Evolutionary conservation across 2,113 vertebrate species (phyloP).

Genomic region (Tautogolabrus adspersus): DNA sequence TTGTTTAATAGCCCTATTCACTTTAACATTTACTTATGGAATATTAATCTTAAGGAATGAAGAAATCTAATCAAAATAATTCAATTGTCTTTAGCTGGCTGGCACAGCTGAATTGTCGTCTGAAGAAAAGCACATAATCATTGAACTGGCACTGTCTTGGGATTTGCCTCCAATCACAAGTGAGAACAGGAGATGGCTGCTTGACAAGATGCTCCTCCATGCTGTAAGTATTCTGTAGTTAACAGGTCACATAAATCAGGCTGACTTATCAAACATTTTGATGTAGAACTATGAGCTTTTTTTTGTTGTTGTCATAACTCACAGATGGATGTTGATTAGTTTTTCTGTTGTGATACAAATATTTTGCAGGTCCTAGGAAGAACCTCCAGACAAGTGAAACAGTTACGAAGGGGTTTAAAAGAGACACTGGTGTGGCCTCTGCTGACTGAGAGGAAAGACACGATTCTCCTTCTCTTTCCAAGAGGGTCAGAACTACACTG

Average conservation of each 20-base stretch:
- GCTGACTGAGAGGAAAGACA: not conserved
- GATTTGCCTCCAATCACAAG: not conserved
- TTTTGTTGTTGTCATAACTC: too few relatives aligned
- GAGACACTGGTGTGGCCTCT: constrained; percentile 4
- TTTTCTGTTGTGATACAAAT: constrained; percentile 3
- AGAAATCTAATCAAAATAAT: too few relatives aligned
- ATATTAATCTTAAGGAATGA: too few relatives aligned
- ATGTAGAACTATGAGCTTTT: too few relatives aligned
- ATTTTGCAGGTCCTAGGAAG: constrained; percentile 10
- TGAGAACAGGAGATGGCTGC: constrained; percentile 3
- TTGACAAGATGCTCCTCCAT: not conserved
- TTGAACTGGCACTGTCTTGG: constrained; percentile 6
- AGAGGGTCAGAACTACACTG: not conserved
- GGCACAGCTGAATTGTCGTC: not conserved
- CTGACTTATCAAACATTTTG: too few relatives aligned
- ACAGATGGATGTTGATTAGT: not conserved
- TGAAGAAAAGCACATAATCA: not conserved
- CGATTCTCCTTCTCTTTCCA: constrained; percentile 1
- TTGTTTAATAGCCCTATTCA: too few relatives aligned
- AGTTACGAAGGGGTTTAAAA: not conserved
- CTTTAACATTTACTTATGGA: too few relatives aligned
- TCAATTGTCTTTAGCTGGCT: not conserved
- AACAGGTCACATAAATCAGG: too few relatives aligned
- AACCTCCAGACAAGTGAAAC: constrained; percentile 2
- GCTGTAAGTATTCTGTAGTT: constrained; percentile 1